Percentiles rank a stretch among this genome's conserved stretches.
Conservation (phyloP, 2,888 invertebrate genomes). For the Dorcus parallelipipedus region DNA sequence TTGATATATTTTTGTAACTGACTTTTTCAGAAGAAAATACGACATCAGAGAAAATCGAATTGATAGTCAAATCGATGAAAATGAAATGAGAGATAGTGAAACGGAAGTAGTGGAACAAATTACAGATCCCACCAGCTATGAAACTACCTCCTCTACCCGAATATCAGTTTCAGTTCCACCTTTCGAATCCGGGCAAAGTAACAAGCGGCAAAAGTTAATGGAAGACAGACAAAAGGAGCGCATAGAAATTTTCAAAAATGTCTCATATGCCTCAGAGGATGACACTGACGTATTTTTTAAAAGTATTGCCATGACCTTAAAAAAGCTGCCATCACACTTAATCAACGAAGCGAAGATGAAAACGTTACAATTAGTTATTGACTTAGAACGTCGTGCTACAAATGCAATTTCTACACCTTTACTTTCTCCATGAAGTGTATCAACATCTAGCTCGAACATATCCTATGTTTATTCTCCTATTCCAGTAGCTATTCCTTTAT, state of each 20-base stretch:
- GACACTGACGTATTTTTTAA: background rate
- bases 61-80: background rate
- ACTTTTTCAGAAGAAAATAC: too few relatives aligned
- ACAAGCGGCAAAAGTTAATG: background rate
- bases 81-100: background rate
- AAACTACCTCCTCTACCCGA: too few relatives aligned
- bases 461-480: too few relatives aligned
- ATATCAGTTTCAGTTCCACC: too few relatives aligned
- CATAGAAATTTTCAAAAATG: background rate
- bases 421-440: background rate
- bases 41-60: too few relatives aligned
- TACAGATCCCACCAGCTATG: too few relatives aligned
- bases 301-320: background rate
- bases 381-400: background rate
- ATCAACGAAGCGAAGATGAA: background rate
- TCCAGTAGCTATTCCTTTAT: too few relatives aligned
- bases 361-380: background rate
- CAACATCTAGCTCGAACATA: too few relatives aligned
- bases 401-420: too few relatives aligned
- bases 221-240: background rate
- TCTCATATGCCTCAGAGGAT: background rate
- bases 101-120: too few relatives aligned
- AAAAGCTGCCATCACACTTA: background rate
- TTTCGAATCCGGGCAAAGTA: background rate
- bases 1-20: too few relatives aligned